Conservation (phyloP, 2,888 invertebrate species). For the Ormyrus rosae region DNA sequence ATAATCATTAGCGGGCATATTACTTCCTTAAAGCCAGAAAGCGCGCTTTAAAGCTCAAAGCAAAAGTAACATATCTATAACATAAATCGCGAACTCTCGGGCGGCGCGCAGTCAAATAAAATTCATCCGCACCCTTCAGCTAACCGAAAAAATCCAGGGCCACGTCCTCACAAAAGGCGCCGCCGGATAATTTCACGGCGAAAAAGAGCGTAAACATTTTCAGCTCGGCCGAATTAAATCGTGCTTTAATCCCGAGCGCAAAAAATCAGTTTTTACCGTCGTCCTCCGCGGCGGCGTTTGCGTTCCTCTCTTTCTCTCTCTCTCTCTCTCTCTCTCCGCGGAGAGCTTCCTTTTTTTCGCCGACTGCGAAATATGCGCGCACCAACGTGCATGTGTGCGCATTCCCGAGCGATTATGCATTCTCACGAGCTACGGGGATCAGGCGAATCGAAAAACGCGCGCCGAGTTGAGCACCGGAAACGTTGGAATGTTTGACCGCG, state of each 20-base stretch:
- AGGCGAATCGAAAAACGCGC: slow-evolving; percentile 25
- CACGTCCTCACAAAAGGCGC: background rate
- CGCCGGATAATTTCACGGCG: slow-evolving; percentile 28
- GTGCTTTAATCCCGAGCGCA: slow-evolving; percentile 38
- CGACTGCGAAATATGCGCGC: slow-evolving; percentile 10
- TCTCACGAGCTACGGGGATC: slow-evolving; percentile 25
- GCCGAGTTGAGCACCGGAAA: too few species aligned
- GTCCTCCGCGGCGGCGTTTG: background rate
- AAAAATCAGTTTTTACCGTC: slow-evolving; percentile 39
- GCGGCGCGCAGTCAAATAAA: background rate
- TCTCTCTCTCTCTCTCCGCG: too few species aligned
- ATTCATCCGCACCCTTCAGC: background rate
- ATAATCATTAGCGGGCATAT: too few species aligned
- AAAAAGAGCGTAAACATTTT: slow-evolving; percentile 37
- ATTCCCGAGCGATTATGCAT: slow-evolving; percentile 47
- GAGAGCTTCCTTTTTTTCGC: slow-evolving; percentile 6
- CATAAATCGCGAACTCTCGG: background rate
- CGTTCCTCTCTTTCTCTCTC: background rate
- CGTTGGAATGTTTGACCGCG: too few species aligned
- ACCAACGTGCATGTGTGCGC: background rate
- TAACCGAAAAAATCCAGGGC: background rate
- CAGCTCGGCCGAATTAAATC: slow-evolving; percentile 39
- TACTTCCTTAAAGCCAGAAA: background rate
- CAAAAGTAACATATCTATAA: background rate
- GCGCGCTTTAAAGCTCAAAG: too few species aligned